A percentile compares a stretch with the other conserved stretches of the same genome.
Evolutionary conservation across 2,888 invertebrate species (phyloP).

Genomic region (Polydrusus pterygomalis): DNA sequence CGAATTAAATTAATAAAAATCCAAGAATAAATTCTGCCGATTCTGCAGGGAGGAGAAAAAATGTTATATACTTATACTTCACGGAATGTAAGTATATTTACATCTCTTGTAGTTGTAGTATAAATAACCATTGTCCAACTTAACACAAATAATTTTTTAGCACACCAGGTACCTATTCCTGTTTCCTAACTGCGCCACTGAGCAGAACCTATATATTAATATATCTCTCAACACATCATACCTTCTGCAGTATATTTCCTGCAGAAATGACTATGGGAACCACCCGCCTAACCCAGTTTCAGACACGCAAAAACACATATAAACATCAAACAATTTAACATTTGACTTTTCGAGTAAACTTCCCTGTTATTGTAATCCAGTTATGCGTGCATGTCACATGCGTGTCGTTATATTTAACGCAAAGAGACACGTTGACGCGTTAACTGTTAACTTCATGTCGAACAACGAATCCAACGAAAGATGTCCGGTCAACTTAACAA

Average conservation of each 20-base stretch:
- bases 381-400: conserved; percentile 31
- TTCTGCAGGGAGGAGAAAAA: too few relatives aligned
- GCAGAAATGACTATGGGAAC: conserved; percentile 28
- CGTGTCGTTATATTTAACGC: conserved; percentile 25
- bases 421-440: conserved; percentile 37
- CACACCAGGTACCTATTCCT: too few relatives aligned
- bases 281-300: conserved; percentile 45
- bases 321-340: conserved; percentile 34
- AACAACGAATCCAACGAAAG: conserved; percentile 51
- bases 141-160: too few relatives aligned
- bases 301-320: conserved; percentile 7
- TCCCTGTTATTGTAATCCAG: conserved; percentile 47
- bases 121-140: too few relatives aligned
- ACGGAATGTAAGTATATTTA: too few relatives aligned
- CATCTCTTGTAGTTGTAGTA: too few relatives aligned
- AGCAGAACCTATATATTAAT: too few relatives aligned
- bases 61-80: too few relatives aligned
- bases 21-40: too few relatives aligned
- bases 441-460: conserved; percentile 13
- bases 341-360: conserved; percentile 31
- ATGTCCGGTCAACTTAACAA: conserved; percentile 59
- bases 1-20: too few relatives aligned
- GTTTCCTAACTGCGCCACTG: too few relatives aligned
- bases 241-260: background rate
- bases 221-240: background rate